Evolutionary conservation across 2,888 invertebrate genomes (phyloP).

Genomic region (Noctuana brunneofusca): DNA sequence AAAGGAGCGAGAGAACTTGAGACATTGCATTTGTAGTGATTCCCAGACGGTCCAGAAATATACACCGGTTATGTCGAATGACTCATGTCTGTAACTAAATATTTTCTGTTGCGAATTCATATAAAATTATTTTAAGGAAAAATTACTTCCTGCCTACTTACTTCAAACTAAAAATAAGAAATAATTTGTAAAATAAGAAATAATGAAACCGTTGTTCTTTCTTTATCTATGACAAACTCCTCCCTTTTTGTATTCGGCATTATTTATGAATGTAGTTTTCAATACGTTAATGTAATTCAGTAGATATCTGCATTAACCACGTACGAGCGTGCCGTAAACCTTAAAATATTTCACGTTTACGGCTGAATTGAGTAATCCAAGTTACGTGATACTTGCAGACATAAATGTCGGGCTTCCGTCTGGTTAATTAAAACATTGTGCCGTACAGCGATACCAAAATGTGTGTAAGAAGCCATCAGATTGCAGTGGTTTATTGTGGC

Average conservation of each 20-base stretch:
- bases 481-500: slow-evolving; percentile 59
- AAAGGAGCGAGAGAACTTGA: slow-evolving; percentile 44
- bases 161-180: too few species aligned
- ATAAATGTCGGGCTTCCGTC: slow-evolving; percentile 55
- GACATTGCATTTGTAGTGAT: slow-evolving; percentile 62
- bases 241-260: too few species aligned
- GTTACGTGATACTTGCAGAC: slow-evolving; percentile 53
- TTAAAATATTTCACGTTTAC: slow-evolving; percentile 10
- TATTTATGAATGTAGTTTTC: too few species aligned
- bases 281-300: background rate
- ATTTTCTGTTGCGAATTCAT: slow-evolving; percentile 10
- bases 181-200: too few species aligned
- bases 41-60: slow-evolving; percentile 74
- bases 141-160: too few species aligned
- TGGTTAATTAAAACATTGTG: slow-evolving; percentile 52
- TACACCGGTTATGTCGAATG: slow-evolving; percentile 56
- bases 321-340: background rate
- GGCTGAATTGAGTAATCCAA: slow-evolving; percentile 44
- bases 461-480: slow-evolving; percentile 67
- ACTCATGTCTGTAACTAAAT: slow-evolving; percentile 47
- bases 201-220: too few species aligned
- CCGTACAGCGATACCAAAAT: slow-evolving; percentile 56
- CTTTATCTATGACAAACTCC: too few species aligned
- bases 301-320: background rate
- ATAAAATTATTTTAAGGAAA: too few species aligned